Evolutionary conservation across 2,113 vertebrate genomes (phyloP).

Genomic region (Pandion haliaetus): DNA sequence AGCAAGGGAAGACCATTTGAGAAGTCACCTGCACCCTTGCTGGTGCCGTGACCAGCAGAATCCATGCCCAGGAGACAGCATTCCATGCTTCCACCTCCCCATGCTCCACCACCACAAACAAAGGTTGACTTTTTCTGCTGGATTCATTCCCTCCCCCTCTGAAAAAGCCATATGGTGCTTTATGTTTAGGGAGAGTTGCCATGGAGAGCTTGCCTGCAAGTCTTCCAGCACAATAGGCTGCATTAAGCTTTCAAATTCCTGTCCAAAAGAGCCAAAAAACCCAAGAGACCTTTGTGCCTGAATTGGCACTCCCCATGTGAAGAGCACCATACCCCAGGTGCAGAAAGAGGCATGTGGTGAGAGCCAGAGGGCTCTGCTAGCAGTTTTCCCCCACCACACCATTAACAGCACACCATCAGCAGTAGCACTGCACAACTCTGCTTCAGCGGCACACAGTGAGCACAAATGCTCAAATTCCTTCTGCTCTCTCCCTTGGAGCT

Average conservation of each 20-base stretch:
- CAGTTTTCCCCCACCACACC: rapidly evolving
- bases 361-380: neutral
- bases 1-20: neutral
- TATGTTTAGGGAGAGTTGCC: constrained; percentile 59
- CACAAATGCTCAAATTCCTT: neutral
- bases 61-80: neutral
- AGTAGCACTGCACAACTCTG: neutral
- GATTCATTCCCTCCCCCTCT: neutral
- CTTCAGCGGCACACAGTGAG: neutral
- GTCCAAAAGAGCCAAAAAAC: neutral
- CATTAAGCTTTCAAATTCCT: constrained; percentile 7
- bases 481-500: neutral
- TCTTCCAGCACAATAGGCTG: constrained; percentile 17
- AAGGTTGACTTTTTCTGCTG: neutral
- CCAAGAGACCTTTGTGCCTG: neutral
- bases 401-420: neutral
- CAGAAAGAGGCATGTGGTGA: neutral
- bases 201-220: constrained; percentile 52
- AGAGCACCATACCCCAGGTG: neutral
- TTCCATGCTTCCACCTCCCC: neutral
- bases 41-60: neutral
- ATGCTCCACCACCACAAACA: neutral
- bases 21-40: neutral
- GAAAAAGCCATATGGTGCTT: constrained; percentile 54
- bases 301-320: neutral